These are phyloP conservation scores for Zaprionus lineosus DNA, from an alignment of 2,888 invertebrate genomes.

Conservation along the genomic window DNA sequence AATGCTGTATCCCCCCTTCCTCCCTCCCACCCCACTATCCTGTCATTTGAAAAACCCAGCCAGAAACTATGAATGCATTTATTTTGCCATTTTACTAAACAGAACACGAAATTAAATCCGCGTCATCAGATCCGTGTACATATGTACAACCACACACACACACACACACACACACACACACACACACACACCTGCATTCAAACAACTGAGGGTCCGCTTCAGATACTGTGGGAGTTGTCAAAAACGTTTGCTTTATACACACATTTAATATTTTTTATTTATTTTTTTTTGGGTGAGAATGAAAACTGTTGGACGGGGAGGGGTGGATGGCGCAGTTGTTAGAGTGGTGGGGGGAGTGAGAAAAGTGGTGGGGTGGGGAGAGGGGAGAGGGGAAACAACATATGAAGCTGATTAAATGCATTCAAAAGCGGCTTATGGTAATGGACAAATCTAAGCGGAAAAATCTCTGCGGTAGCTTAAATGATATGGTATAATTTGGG, in stretches of 20 bases:
- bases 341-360: no score
- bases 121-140: constrained; percentile 27
- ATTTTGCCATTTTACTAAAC: constrained; percentile 68
- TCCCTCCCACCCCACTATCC: no score
- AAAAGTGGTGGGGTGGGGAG: no score
- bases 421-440: constrained; percentile 72
- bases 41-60: no score
- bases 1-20: no score
- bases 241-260: constrained; percentile 44
- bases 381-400: no score
- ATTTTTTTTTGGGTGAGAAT: no score
- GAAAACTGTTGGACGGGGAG: no score
- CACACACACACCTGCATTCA: not conserved
- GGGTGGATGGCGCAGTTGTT: no score
- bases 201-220: not conserved
- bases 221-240: constrained; percentile 54
- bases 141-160: not conserved
- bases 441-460: constrained; percentile 47
- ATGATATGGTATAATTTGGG: constrained; percentile 49
- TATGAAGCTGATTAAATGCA: constrained; percentile 63
- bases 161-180: constrained; percentile 1
- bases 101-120: constrained; percentile 58
- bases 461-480: constrained; percentile 45
- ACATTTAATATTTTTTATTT: no score
- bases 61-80: constrained; percentile 55